Conservation (phyloP, 2,797 vertebrate species). For the Pteropus rufus region DNA sequence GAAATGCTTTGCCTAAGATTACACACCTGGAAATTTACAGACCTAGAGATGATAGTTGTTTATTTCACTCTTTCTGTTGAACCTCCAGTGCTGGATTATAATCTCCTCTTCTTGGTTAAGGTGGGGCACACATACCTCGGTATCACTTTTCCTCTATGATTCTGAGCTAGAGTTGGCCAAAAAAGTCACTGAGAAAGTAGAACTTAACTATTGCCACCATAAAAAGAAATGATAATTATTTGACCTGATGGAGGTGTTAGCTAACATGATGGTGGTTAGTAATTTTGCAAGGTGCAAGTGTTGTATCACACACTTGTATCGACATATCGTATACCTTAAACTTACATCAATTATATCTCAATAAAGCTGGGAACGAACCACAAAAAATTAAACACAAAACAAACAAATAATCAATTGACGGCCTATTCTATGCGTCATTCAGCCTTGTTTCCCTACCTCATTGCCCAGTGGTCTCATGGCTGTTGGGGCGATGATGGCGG, state of each 20-base stretch:
- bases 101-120: background rate
- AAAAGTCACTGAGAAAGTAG: background rate
- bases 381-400: background rate
- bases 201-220: background rate
- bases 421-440: background rate
- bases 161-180: background rate
- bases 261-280: background rate
- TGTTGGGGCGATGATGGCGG: no score
- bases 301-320: background rate
- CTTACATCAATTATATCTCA: background rate
- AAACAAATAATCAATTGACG: background rate
- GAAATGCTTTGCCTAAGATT: background rate
- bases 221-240: background rate
- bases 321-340: background rate
- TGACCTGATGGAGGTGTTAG: background rate
- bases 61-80: background rate
- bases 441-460: background rate
- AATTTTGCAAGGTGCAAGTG: background rate
- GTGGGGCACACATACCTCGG: background rate
- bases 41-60: background rate
- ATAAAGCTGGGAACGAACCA: background rate
- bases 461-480: background rate
- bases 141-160: accelerated
- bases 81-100: background rate
- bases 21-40: background rate